phyloP scores from a whole-genome alignment of 2,797 vertebrate genomes.

The Ataeniobius toweri region DNA sequence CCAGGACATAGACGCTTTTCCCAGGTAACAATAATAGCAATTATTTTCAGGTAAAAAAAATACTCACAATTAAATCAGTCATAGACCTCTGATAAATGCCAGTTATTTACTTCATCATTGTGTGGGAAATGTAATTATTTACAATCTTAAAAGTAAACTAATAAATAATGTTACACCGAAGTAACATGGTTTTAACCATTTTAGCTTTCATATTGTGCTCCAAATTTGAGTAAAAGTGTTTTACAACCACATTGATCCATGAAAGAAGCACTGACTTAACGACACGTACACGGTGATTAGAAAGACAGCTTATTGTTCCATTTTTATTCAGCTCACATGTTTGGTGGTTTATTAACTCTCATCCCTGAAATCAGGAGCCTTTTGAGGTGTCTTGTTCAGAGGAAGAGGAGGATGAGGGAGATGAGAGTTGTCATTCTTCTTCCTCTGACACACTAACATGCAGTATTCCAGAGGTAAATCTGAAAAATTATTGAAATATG shows the following conservation, averaged over 20 bases:
- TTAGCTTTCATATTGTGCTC: background rate
- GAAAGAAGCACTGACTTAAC: background rate
- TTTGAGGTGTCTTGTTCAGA: constrained; percentile 61
- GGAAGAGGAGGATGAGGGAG: constrained; percentile 70
- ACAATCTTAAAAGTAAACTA: too few relatives aligned
- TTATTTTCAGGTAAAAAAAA: background rate
- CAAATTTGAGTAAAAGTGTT: background rate
- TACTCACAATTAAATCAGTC: background rate
- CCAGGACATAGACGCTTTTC: background rate
- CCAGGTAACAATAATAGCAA: constrained; percentile 33
- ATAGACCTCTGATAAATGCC: background rate
- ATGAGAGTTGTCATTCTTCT: constrained; percentile 75
- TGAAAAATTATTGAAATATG: background rate
- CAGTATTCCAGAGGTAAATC: constrained; percentile 81
- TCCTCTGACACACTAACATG: constrained; percentile 88
- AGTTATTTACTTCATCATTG: background rate
- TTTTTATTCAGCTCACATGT: constrained; percentile 14
- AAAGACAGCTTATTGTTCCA: background rate
- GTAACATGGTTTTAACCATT: background rate
- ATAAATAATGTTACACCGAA: background rate
- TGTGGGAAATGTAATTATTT: background rate
- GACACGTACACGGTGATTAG: background rate
- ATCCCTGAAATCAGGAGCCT: constrained; percentile 66
- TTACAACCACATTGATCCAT: background rate
- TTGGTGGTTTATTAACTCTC: constrained; percentile 35